phyloP scores from a whole-genome alignment of 2,113 vertebrate species.

The Boleophthalmus pectinirostris region DNA sequence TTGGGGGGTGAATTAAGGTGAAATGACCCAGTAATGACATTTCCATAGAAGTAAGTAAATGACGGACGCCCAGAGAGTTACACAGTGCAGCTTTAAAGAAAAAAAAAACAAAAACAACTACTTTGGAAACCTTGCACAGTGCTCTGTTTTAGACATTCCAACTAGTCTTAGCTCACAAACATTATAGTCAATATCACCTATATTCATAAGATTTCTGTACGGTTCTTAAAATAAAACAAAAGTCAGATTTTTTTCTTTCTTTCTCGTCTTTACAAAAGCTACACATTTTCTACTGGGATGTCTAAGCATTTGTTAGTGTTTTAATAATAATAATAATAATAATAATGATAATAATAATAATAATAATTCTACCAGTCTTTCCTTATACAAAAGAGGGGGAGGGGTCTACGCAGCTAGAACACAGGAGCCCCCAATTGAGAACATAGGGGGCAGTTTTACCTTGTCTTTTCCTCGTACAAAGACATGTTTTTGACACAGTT shows the following conservation, averaged over 20 bases:
- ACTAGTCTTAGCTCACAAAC: slow-evolving; percentile 81
- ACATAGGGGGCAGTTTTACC: slow-evolving; percentile 44
- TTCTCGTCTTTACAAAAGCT: slow-evolving; percentile 79
- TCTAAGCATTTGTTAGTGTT: slow-evolving; percentile 81
- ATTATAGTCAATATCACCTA: slow-evolving; percentile 78
- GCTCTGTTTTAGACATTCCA: slow-evolving; percentile 79
- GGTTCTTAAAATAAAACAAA: slow-evolving; percentile 73
- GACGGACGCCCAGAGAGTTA: neutral
- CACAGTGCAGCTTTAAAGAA: neutral
- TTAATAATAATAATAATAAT: slow-evolving; percentile 46
- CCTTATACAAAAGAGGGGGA: slow-evolving; percentile 60
- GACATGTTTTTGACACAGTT: slow-evolving; percentile 45
- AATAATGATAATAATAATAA: slow-evolving; percentile 49
- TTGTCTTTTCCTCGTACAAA: slow-evolving; percentile 25
- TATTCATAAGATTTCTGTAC: slow-evolving; percentile 77
- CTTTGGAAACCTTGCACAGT: slow-evolving; percentile 82
- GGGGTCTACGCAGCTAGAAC: slow-evolving; percentile 70
- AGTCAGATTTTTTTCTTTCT: slow-evolving; percentile 60
- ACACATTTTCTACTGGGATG: slow-evolving; percentile 82
- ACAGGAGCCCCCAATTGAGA: slow-evolving; percentile 29
- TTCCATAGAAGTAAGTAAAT: neutral
- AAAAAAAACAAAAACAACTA: slow-evolving; percentile 52
- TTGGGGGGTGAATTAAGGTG: too few species aligned
- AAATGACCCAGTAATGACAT: too few species aligned
- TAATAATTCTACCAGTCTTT: slow-evolving; percentile 59